Evolutionary conservation across 2,113 vertebrate genomes (phyloP).

Genomic region (Pelmatolapia mariae): DNA sequence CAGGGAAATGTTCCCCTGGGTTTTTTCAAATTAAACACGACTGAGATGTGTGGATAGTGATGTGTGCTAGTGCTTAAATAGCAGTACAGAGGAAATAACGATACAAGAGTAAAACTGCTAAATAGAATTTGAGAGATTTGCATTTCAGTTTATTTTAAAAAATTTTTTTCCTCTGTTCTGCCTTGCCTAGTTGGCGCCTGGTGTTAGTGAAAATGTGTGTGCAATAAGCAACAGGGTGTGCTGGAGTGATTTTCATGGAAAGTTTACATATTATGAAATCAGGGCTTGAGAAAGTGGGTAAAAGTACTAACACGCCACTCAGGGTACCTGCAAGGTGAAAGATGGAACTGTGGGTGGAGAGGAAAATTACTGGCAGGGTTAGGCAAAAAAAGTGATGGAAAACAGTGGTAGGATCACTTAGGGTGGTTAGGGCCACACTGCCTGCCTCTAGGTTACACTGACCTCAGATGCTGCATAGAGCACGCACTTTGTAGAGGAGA

Average conservation of each 20-base stretch:
- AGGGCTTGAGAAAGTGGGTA: conserved; percentile 19
- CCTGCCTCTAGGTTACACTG: conserved; percentile 62
- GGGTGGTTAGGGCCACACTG: conserved; percentile 33
- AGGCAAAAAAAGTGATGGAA: conserved; percentile 12
- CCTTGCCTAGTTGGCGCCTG: neutral
- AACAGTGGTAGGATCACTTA: conserved; percentile 9
- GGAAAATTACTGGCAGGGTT: conserved; percentile 18
- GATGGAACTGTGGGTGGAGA: neutral
- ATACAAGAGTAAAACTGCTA: neutral
- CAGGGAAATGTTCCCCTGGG: conserved; percentile 8
- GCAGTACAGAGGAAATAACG: conserved; percentile 53
- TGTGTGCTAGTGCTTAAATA: conserved; percentile 18
- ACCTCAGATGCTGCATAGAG: conserved; percentile 80
- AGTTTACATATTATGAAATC: conserved; percentile 39
- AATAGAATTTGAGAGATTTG: neutral
- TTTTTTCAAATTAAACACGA: conserved; percentile 37
- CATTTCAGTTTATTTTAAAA: neutral
- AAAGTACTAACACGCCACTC: conserved; percentile 13
- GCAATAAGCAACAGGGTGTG: conserved; percentile 2
- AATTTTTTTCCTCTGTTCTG: conserved; percentile 45
- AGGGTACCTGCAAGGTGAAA: conserved; percentile 19
- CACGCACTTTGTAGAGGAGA: conserved; percentile 75
- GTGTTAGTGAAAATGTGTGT: conserved; percentile 39
- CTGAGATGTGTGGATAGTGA: conserved; percentile 23
- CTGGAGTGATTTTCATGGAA: conserved; percentile 25